Base-by-base conservation (phyloP, 1,140 invertebrate genomes). In the Anagrus nilaparvatae region DNA sequence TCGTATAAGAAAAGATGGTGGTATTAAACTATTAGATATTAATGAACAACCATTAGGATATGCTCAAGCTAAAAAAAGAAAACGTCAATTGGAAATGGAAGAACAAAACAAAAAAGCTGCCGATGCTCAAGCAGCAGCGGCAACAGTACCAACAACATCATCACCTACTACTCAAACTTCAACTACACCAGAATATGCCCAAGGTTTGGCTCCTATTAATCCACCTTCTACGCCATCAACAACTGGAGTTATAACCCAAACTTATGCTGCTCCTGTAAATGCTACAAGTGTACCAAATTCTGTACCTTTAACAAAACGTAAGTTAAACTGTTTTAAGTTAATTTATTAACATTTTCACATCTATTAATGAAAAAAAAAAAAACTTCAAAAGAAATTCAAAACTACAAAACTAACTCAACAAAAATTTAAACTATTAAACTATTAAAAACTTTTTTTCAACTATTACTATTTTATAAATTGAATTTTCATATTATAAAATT, bases 1-100 rank as follows among this genome's bases (percentile, higher is more conserved):
- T 43, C 63, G 69, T 45, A 66, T 70, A 46, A 78, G 79, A 31
- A 90, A 90, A 61, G 88, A 93, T 61, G 87, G 87, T 45, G 91
- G 92, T 39, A 87, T 92, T 44, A 89, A 97, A 69, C 67, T 97
- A 12, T 66, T 97, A 16, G 93, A 97, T 55, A 93, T 97, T 49
- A 81, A 80, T 14, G 93, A 97, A 56, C 88, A 94, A 55, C 93
- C 94, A 2, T 48, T 78, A n/a, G 76, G 76, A 5, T 78, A 76
- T 57, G 74, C 74, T 1, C 74, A 75, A 9, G 74, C 74, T 2
- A 75, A 75, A 40, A 74, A 74, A 48, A 63, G 72, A 7, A 75
- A 72, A 49, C 66, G 71, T 7, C 69, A 73, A 52, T 60, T 60
- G 77, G 86, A 90, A 69, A 64, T 86, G 53, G 87, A 91, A 61